Evolutionary conservation across 2,113 vertebrate species (phyloP), one percentile per base, ranked within the genome.

Genomic region (Fregata magnificens): DNA sequence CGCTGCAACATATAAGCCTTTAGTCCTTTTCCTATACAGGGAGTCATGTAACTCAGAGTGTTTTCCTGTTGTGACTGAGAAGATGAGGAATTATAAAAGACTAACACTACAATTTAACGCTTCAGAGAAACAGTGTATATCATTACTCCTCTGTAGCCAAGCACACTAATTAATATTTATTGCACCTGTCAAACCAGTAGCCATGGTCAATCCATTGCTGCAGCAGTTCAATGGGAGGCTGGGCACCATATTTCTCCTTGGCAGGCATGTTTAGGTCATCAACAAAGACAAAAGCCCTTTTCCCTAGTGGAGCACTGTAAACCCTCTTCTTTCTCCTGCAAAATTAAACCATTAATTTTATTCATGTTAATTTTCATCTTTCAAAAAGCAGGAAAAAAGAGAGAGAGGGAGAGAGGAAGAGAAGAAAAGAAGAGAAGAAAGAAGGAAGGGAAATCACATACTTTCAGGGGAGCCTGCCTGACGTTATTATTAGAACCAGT

Each of bases 91-190:
- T 98, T 98, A 98, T 98, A 98, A 98, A 96, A 98, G 98, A 98
- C 98, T 98, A 98, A 98, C 97, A 96, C 98, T 98, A 98, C 98
- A 98, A 98, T 99, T 98, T 99, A 99, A 98, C 94, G 98, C 98
- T 98, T 98, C 98, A 98, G 97, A 98, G 98, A 98, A 98, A 96
- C 98, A 96, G 97, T 97, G 98, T 98, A 98, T 98, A 98, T 98
- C 98, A 98, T 98, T 98, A 98, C 97, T 98, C 97, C 98, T 98
- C 98, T 94, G 98, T 98, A 98, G 98, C 97, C 98, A 98, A 98
- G 98, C 97, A 97, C 98, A 96, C 98, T 99, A 98, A 99, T 99
- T 99, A 99, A 99, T 99, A 99, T 98, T 98, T 98, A 99, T 99
- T 99, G 98, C 98, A 98, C 98, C 98, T 99, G 98, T 99, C 98